phyloP scores from a whole-genome alignment of 1,140 invertebrate species.

The Colletes gigas region DNA sequence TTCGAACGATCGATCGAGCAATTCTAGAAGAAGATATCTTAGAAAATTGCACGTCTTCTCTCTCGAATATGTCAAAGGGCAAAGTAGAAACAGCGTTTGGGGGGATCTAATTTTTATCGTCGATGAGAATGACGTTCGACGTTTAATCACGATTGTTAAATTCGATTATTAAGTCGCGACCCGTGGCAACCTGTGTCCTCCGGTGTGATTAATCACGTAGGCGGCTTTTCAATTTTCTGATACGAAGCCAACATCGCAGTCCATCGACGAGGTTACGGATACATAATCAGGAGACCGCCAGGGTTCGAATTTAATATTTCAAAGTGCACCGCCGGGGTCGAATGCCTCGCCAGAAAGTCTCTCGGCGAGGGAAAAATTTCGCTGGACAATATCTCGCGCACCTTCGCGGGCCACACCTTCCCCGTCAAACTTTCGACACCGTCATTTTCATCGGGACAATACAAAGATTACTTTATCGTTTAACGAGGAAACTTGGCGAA shows the following conservation, averaged over 20 bases:
- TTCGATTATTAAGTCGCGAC: background rate
- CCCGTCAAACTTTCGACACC: background rate
- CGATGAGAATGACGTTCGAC: too few relatives aligned
- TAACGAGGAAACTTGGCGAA: background rate
- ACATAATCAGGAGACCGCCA: background rate
- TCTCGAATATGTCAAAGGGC: too few relatives aligned
- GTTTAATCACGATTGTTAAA: background rate
- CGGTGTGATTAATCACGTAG: background rate
- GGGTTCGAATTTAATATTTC: background rate
- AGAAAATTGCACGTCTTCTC: too few relatives aligned
- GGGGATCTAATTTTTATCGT: too few relatives aligned
- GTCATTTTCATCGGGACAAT: background rate
- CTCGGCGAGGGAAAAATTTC: background rate
- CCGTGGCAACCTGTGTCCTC: background rate
- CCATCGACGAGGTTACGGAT: background rate
- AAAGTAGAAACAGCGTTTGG: background rate
- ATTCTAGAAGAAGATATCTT: too few relatives aligned
- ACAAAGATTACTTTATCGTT: background rate
- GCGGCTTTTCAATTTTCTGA: background rate
- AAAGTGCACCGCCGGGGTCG: background rate
- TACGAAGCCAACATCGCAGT: background rate
- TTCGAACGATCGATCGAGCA: too few relatives aligned
- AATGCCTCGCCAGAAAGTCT: background rate
- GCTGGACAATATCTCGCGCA: background rate
- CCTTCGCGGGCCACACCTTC: background rate